Base-by-base conservation (phyloP, 2,113 vertebrate species). In the Equus quagga region DNA sequence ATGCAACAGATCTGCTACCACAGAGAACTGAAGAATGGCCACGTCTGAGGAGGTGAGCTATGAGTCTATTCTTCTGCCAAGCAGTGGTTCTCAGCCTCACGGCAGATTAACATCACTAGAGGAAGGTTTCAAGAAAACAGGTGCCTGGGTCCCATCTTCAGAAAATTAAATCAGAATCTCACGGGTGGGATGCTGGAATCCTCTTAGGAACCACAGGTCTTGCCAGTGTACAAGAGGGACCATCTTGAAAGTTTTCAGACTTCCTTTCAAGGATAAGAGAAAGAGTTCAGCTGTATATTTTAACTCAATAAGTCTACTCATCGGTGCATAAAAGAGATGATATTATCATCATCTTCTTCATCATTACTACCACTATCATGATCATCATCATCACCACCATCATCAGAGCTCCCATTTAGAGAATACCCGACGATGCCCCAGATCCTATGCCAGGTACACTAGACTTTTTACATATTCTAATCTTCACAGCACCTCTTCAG, bases 131-230 rank as follows among this genome's bases (percentile, higher is more conserved):
- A 89, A 73, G 54, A 49, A 67, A 79, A 58, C 24, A 19, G 51
- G 62, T 78, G 56, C n/a, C 13, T 21, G 26, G 17, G 6, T 18
- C 44, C 46, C 12, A 1, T 51, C 11, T 49, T 83, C 18, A 46
- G n/a, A 67, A 95, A 79, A 86, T 73, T 26, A 85, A 89, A 92
- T 73, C n/a, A 31, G 49, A 46, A 78, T 83, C 64, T 97, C 67
- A 33, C 69, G n/a, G 31, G 6, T 6, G 14, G 11, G 19, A 72
- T 44, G 31, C 26, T 51, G 49, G 83, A 41, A n/a, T 83, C 23
- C 58, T 78, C 1, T 41, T 94, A 62, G 94, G 79, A 96, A 87
- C 8, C 83, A 87, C 15, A 86, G 21, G 8, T 56, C 19, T 44
- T 70, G 62, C 19, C 31, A n/a, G 13, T 0, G 31, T 49, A 73